A percentile compares a stretch with the other conserved stretches of the same genome.
These are phyloP conservation scores for Serripes groenlandicus DNA, from an alignment of 2,888 invertebrate species.

Conservation along the genomic window DNA sequence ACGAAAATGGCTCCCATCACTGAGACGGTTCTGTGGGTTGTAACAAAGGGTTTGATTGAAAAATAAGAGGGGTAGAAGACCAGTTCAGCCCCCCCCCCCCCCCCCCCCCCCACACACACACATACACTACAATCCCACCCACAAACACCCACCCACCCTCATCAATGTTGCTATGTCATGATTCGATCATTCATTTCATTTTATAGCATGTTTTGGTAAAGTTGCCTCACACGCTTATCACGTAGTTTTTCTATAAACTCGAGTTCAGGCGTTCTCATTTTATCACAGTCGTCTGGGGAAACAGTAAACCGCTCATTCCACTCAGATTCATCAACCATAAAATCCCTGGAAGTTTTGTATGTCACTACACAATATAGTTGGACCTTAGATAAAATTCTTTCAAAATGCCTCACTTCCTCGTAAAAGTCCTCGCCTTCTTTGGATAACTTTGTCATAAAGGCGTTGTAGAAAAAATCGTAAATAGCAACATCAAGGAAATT, in stretches of 20 bases:
- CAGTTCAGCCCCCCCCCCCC: too few relatives aligned
- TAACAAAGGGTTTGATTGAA: too few relatives aligned
- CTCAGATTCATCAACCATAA: slow-evolving; percentile 34
- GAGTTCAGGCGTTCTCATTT: slow-evolving; percentile 51
- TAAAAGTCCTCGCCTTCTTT: slow-evolving; percentile 36
- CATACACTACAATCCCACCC: too few relatives aligned
- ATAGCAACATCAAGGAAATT: slow-evolving; percentile 59
- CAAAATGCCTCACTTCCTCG: slow-evolving; percentile 59
- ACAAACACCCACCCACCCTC: too few relatives aligned
- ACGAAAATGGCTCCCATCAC: too few relatives aligned
- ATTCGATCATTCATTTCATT: too few relatives aligned
- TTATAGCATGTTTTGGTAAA: slow-evolving; percentile 30
- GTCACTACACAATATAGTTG: slow-evolving; percentile 35
- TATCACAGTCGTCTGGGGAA: slow-evolving; percentile 44
- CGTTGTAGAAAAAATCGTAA: slow-evolving; percentile 51
- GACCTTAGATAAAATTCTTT: slow-evolving; percentile 23
- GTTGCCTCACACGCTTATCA: slow-evolving; percentile 12
- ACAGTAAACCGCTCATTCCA: slow-evolving; percentile 54
- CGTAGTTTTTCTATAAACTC: slow-evolving; percentile 47
- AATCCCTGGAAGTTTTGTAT: not conserved
- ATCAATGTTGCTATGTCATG: too few relatives aligned
- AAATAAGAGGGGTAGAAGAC: too few relatives aligned
- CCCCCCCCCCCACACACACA: too few relatives aligned
- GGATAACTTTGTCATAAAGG: slow-evolving; percentile 34
- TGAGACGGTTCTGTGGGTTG: too few relatives aligned